phyloP scores from a whole-genome alignment of 2,888 invertebrate species.

The Dynastes tityus region DNA sequence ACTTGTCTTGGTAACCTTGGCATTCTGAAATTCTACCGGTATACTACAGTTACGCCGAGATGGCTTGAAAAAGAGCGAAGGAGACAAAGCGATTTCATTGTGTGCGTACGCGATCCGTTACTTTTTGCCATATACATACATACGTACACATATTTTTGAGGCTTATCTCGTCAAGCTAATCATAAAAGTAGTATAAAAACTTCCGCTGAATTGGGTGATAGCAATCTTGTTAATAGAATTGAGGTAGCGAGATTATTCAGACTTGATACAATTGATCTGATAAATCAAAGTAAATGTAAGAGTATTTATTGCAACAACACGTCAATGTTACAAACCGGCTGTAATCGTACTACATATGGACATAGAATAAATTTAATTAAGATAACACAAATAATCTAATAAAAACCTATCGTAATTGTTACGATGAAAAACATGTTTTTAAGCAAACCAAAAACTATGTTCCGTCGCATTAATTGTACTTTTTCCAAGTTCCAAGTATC shows the following conservation, averaged over 20 bases:
- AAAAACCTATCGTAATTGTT: too few species aligned
- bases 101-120: conserved; percentile 22
- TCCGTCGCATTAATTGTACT: too few species aligned
- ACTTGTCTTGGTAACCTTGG: conserved; percentile 47
- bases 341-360: neutral
- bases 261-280: conserved; percentile 18
- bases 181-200: conserved; percentile 18
- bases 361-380: too few species aligned
- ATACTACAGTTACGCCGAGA: conserved; percentile 39
- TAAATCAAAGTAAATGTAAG: conserved; percentile 7
- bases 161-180: conserved; percentile 1
- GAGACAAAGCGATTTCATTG: conserved; percentile 27
- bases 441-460: neutral
- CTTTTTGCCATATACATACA: neutral
- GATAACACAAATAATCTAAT: too few species aligned
- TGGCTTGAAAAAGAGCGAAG: neutral
- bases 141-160: neutral
- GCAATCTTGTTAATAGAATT: conserved; percentile 4
- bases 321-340: neutral
- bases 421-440: too few species aligned
- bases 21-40: conserved; percentile 45
- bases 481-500: too few species aligned
- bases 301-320: conserved; percentile 4
- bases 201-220: conserved; percentile 38
- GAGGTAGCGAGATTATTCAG: conserved; percentile 5